Evolutionary conservation across 2,113 vertebrate genomes (phyloP), one percentile per base, ranked within the genome.

Genomic region (Hipposideros armiger): DNA sequence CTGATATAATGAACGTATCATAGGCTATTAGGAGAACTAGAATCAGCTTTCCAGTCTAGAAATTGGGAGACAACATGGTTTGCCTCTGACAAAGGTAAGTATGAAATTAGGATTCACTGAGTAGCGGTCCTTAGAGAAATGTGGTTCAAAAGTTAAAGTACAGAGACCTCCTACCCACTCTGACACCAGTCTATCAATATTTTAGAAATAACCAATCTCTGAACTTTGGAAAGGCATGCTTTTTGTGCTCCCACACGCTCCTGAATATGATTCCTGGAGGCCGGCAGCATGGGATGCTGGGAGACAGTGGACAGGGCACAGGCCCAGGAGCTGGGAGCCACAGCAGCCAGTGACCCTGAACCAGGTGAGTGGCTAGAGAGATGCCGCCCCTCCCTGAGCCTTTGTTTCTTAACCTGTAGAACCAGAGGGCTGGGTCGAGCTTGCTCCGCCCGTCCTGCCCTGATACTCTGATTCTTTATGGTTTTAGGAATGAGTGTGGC

Each of bases 271-370:
- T 3, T 28, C 20, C 47, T 7, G 14, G 19, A 16, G 40, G 24
- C 32, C 73, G 60, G 30, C 16, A 50, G 47, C 24, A 30, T 20
- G 32, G 42, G 36, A 42, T 0, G 3, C 32, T 16, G 5, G 9
- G 32, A 72, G 10, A 22, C 0, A 4, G 42, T 2, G 8, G 24
- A 28, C 13, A 30, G 40, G 20, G 14, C 6, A 0, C 0, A 7
- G 4, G n/a, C 26, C 24, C 1, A 24, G 73, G 16, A n/a, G 14
- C 0, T 7, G 62, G 15, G 74, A 32, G 45, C n/a, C 26, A 13
- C 36, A 24, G 17, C 16, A 58, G 26, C 15, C 11, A 13, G 16
- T 19, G 45, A 7, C 62, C 52, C 14, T 14, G 24, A 11, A 58
- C 60, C 17, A 66, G 26, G 70, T 9, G 45, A 60, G 42, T 13